Evolutionary conservation across 2,888 invertebrate genomes (phyloP), one percentile per base, ranked within the genome.

Genomic region (Drosophila kambysellisi): DNA sequence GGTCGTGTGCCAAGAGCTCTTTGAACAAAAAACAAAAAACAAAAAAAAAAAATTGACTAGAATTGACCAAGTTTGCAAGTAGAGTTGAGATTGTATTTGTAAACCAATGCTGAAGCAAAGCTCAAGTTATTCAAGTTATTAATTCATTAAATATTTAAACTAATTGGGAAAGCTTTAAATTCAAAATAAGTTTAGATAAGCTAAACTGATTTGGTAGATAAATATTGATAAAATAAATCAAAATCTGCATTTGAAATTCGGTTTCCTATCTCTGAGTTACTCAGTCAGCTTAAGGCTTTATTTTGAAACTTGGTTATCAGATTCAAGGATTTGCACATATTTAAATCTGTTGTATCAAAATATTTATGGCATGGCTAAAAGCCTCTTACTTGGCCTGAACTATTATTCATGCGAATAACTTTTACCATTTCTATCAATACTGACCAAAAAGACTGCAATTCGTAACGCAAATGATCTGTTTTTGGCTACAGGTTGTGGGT

Each of bases 401-500:
- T 56, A 30, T 39, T 29, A n/a, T n/a, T 39, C n/a, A 39, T 29
- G 56, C 15, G 37, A 39, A 30, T 56, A 17, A n/a, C n/a, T 56
- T 12, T 56, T 17, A 8, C 12, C 39, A 43, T 17, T 57, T 30
- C 8, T 29, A 48, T 17, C 52, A 57, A 48, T 35, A n/a, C 62
- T 70, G 43, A 41, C 35, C 30, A 48, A 69, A 67, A 30, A 30
- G 29, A 5, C 53, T 52, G 9, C 63, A 74, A 60, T 64, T 39
- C 35, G 56, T 29, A 39, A 30, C 57, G 74, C 48, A 63, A 59
- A 60, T 51, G 62, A 39, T 29, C 29, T 8, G 56, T 3, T 56
- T 25, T 56, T 33, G 33, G 39, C 35, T 25, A 43, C 67, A 39
- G 53, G 54, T 46, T 46, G 53, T 60, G 58, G 82, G 69, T 89